A percentile compares a stretch with the other conserved stretches of the same genome.
phyloP scores from a whole-genome alignment of 2,797 vertebrate species.

The Amniataba percoides region DNA sequence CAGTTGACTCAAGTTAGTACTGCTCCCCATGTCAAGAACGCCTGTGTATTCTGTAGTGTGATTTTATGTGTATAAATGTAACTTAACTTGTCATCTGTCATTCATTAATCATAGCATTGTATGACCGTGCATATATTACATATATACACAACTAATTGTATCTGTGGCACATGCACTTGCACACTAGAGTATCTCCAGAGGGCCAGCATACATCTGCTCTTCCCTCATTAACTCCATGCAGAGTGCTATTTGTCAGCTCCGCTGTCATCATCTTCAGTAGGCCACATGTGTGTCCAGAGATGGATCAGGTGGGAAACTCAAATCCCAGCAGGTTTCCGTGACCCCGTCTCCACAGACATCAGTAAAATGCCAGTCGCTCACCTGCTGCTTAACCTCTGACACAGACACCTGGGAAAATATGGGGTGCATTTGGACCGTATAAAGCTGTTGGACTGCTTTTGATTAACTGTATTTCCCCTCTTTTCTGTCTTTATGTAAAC shows the following conservation, averaged over 20 bases:
- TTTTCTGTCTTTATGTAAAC: slow-evolving; percentile 19
- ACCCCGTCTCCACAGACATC: slow-evolving; percentile 47
- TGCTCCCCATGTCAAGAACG: background rate
- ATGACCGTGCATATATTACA: slow-evolving; percentile 42
- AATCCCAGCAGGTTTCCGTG: slow-evolving; percentile 65
- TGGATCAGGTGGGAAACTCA: slow-evolving; percentile 63
- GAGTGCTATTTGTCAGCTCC: slow-evolving; percentile 58
- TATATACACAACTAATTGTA: slow-evolving; percentile 38
- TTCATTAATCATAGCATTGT: slow-evolving; percentile 26
- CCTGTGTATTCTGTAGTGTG: background rate
- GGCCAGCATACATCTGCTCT: slow-evolving; percentile 63
- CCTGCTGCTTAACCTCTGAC: slow-evolving; percentile 74
- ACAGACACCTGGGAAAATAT: slow-evolving; percentile 57
- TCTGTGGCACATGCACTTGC: slow-evolving; percentile 21
- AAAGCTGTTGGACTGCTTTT: slow-evolving; percentile 21
- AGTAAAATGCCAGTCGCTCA: slow-evolving; percentile 54
- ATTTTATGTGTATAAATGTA: background rate
- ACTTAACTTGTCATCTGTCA: slow-evolving; percentile 5
- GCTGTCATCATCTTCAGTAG: slow-evolving; percentile 49
- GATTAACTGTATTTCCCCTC: slow-evolving; percentile 10
- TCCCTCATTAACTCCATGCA: slow-evolving; percentile 63
- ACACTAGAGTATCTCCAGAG: slow-evolving; percentile 38
- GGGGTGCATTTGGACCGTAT: slow-evolving; percentile 10
- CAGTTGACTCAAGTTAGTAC: background rate
- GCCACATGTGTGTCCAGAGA: slow-evolving; percentile 63